A percentile compares a stretch with the other conserved stretches of the same genome.
Evolutionary conservation across 2,113 vertebrate genomes (phyloP).

Genomic region (Dasyprocta punctata): DNA sequence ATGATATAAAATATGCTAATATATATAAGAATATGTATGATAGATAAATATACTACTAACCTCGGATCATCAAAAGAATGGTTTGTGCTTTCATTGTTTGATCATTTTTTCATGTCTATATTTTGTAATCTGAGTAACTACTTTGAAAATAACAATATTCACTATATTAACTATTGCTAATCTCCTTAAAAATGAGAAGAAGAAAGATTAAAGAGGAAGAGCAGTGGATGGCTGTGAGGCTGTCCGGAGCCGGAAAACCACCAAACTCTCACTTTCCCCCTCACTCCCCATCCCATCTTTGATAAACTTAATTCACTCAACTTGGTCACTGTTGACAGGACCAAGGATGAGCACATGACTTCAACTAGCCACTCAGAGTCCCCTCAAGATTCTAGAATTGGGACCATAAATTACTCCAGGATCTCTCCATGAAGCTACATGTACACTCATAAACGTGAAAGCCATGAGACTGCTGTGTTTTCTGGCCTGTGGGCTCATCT

Average conservation of each 20-base stretch:
- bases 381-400: not conserved
- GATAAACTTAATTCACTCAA: not conserved
- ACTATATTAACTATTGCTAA: too few relatives aligned
- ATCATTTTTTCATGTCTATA: too few relatives aligned
- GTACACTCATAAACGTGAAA: not conserved
- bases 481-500: not conserved
- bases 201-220: not conserved
- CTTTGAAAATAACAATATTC: too few relatives aligned
- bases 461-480: not conserved
- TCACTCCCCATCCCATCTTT: not conserved
- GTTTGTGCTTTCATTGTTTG: too few relatives aligned
- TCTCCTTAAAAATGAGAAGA: too few relatives aligned
- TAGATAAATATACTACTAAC: too few relatives aligned
- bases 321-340: not conserved
- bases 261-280: not conserved
- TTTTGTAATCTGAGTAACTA: too few relatives aligned
- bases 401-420: not conserved
- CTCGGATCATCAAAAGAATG: too few relatives aligned
- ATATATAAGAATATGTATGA: too few relatives aligned
- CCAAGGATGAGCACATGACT: not conserved
- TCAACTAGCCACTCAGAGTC: not conserved
- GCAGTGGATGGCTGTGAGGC: not conserved
- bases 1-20: too few relatives aligned
- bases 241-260: not conserved
- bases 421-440: not conserved